Evolutionary conservation across 2,113 vertebrate genomes (phyloP), one percentile per base, ranked within the genome.

Genomic region (Pangasianodon gigas): DNA sequence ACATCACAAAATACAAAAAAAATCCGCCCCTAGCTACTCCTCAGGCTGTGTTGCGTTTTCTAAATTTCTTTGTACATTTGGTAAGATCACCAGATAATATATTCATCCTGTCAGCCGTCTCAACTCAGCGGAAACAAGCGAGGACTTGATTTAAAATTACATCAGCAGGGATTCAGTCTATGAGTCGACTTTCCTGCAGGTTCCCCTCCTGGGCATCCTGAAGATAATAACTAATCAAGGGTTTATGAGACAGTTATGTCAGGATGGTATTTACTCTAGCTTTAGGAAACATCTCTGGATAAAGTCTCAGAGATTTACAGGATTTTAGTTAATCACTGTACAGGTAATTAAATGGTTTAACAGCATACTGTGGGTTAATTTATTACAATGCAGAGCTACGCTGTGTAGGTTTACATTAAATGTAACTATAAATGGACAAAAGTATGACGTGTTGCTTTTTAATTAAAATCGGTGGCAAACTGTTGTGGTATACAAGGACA

Each of bases 171-270:
- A 51, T 79, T 79, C 46, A 29, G 46, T 48, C 9, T 79, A 51
- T 24, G 11, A 6, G 44, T 51, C 11, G 24, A 48, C 75, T 79
- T 79, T 79, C 29, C 26, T 2, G 9, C 44, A 79, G 44, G 46
- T 29, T 51, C 13, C 1, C 75, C 75, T 79, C 18, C 3, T 75
- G 37, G 81, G 80, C 29, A 87, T 21, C 60, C 77, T 84, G 37
- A 32, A 60, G 13, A 74, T 87, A 87, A 90, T 83, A 74, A 87
- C 51, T 71, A 19, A n/a, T 58, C 24, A 18, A 32, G 21, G 26
- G 44, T 75, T 74, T 51, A 69, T 5, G 14, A 26, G 29, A 71
- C 24, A 29, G 69, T 32, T n/a, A 19, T 80, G 8, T 41, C 11
- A 87, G 86, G 52, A 79, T 69, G 58, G 67, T 24, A 24, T 37